These are phyloP conservation scores for Trochalopteron elliotii DNA, from an alignment of 2,113 vertebrate species.

Conservation along the genomic window DNA sequence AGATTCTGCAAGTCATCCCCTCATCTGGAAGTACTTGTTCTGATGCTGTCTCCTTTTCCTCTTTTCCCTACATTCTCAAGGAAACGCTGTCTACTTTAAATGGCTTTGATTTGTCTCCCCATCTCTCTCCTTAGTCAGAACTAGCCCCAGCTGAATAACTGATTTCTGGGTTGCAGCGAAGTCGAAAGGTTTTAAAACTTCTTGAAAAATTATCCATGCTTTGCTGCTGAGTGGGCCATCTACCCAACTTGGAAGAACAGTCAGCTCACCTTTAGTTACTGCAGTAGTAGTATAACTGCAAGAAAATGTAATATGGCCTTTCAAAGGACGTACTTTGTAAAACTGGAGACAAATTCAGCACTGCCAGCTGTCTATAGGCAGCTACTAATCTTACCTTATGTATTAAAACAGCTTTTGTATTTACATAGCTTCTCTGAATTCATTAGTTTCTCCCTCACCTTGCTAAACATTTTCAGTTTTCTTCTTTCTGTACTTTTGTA, in stretches of 20 bases:
- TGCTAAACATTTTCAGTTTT: neutral
- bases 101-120: neutral
- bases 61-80: neutral
- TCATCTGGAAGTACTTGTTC: neutral
- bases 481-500: neutral
- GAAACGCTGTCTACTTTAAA: neutral
- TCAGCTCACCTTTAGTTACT: neutral
- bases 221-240: neutral
- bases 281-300: neutral
- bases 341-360: neutral
- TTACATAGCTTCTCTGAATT: neutral
- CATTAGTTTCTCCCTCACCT: neutral
- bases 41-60: neutral
- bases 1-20: neutral
- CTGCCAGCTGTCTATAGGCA: neutral
- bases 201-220: neutral
- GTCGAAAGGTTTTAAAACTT: neutral
- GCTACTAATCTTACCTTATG: neutral
- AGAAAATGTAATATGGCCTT: neutral
- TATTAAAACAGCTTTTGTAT: neutral
- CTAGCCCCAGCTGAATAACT: neutral
- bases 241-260: neutral
- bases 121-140: neutral
- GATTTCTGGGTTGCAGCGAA: rapidly evolving
- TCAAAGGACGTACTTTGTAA: neutral